phyloP scores from a whole-genome alignment of 2,888 invertebrate genomes.

The Agrochola litura region DNA sequence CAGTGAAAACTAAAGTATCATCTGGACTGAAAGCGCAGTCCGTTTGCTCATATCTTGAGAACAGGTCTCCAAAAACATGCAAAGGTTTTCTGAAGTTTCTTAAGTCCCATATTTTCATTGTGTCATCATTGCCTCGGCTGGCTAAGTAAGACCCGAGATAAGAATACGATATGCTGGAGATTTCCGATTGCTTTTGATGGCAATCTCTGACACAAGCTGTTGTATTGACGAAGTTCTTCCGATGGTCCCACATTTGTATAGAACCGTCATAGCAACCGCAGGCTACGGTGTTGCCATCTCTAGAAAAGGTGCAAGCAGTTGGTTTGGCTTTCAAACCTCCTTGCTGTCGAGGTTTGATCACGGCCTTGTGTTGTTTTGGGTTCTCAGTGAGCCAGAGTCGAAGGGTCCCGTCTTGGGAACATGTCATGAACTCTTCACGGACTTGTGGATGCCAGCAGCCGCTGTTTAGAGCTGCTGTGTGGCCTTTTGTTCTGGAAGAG shows the following conservation, averaged over 20 bases:
- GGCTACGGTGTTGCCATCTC: slow-evolving; percentile 96
- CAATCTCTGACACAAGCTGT: slow-evolving; percentile 94
- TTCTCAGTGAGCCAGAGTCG: slow-evolving; percentile 97
- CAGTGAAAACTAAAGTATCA: slow-evolving; percentile 96
- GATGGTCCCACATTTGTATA: slow-evolving; percentile 99
- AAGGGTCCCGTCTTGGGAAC: slow-evolving; percentile 98
- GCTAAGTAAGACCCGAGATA: slow-evolving; percentile 95
- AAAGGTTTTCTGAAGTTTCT: slow-evolving; percentile 95
- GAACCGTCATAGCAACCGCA: slow-evolving; percentile 98
- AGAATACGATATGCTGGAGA: slow-evolving; percentile 96
- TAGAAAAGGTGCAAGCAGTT: slow-evolving; percentile 95
- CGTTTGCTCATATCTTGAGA: slow-evolving; percentile 96
- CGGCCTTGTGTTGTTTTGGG: slow-evolving; percentile 94
- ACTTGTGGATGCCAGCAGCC: slow-evolving; percentile 98
- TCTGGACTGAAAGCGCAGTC: slow-evolving; percentile 97
- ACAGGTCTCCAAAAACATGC: slow-evolving; percentile 92
- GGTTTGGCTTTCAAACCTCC: slow-evolving; percentile 97
- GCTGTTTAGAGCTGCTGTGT: slow-evolving; percentile 96
- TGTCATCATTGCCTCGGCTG: slow-evolving; percentile 97
- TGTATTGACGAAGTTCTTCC: slow-evolving; percentile 97
- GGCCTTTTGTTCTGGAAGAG: slow-evolving; percentile 94
- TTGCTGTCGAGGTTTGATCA: slow-evolving; percentile 96
- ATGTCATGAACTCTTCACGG: slow-evolving; percentile 97
- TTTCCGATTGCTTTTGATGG: slow-evolving; percentile 95
- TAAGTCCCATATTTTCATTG: slow-evolving; percentile 98